Evolutionary conservation across 2,113 vertebrate species (phyloP).

Genomic region (Melanotaenia duboulayi): DNA sequence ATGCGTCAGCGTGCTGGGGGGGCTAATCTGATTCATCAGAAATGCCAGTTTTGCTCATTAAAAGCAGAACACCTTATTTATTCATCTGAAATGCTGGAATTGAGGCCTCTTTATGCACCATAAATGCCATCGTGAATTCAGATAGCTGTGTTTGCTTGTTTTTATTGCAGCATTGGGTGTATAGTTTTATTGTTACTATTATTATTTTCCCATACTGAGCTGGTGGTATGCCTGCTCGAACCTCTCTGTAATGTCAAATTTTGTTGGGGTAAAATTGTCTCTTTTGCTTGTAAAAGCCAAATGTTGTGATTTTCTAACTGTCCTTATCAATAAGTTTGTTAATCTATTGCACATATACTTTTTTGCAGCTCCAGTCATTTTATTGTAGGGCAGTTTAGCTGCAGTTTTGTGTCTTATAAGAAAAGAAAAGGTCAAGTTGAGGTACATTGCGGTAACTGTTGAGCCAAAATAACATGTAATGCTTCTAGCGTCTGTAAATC

Average conservation of each 20-base stretch:
- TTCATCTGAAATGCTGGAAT: conserved; percentile 2
- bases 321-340: conserved; percentile 27
- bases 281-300: no score
- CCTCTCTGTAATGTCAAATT: conserved; percentile 54
- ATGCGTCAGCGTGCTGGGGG: conserved; percentile 16
- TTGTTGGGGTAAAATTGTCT: conserved; percentile 21
- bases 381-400: background rate
- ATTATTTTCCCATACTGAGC: conserved; percentile 34
- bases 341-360: conserved; percentile 20
- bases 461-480: conserved; percentile 18
- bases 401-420: background rate
- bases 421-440: background rate
- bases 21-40: conserved; percentile 16
- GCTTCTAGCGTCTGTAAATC: conserved; percentile 43
- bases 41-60: conserved; percentile 37
- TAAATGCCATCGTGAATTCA: conserved; percentile 8
- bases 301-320: conserved; percentile 28
- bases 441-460: conserved; percentile 12
- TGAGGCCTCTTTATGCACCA: background rate
- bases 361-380: background rate
- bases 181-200: conserved; percentile 12
- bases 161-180: conserved; percentile 42
- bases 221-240: conserved; percentile 42
- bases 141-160: conserved; percentile 40
- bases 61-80: conserved; percentile 1